Percentiles rank a stretch among this genome's conserved stretches.
These are phyloP conservation scores for Magallana angulata DNA, from an alignment of 1,140 invertebrate genomes.

Conservation along the genomic window DNA sequence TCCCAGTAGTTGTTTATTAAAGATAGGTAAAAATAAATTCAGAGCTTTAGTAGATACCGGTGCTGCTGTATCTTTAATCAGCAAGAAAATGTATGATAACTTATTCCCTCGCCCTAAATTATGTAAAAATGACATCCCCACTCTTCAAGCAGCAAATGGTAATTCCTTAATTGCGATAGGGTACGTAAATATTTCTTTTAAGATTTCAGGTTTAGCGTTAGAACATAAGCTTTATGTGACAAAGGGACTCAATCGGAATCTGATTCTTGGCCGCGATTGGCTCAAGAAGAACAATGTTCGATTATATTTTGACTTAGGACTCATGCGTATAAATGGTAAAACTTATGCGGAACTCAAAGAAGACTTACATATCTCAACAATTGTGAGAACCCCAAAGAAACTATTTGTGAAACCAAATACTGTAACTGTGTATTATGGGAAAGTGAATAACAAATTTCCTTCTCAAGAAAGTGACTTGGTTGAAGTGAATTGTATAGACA, in stretches of 20 bases:
- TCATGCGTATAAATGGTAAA: constrained; percentile 34
- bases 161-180: neutral
- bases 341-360: constrained; percentile 53
- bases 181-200: constrained; percentile 42
- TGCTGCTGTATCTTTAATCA: constrained; percentile 39
- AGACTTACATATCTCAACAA: constrained; percentile 49
- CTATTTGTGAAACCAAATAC: constrained; percentile 45
- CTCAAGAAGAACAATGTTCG: constrained; percentile 26
- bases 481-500: neutral
- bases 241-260: constrained; percentile 39
- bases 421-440: constrained; percentile 22
- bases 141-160: constrained; percentile 46
- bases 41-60: constrained; percentile 48
- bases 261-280: constrained; percentile 49
- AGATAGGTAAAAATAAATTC: constrained; percentile 47
- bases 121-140: constrained; percentile 11
- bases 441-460: neutral
- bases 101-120: constrained; percentile 19
- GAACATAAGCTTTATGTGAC: neutral
- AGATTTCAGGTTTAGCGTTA: constrained; percentile 21
- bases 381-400: constrained; percentile 22
- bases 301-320: constrained; percentile 43
- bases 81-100: constrained; percentile 36
- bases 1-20: constrained; percentile 46
- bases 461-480: neutral